phyloP scores from a whole-genome alignment of 2,888 invertebrate genomes.

The Sinhomidia bicolor region DNA sequence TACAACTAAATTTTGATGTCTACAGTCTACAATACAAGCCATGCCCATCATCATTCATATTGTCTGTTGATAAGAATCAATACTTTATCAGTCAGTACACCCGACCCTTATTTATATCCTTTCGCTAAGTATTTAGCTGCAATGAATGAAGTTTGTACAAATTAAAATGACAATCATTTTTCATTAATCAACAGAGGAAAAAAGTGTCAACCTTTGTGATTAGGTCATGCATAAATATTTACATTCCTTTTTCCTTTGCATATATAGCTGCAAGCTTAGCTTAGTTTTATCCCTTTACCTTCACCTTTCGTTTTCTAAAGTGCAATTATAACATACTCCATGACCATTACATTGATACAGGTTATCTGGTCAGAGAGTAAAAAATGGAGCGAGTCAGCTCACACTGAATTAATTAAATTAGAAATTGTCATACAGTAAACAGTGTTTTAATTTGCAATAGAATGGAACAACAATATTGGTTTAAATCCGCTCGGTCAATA shows the following conservation, averaged over 20 bases:
- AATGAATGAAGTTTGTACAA: too few species aligned
- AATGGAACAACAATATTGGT: neutral
- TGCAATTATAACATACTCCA: neutral
- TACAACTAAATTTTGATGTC: neutral
- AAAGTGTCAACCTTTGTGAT: neutral
- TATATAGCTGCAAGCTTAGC: too few species aligned
- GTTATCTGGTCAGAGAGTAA: neutral
- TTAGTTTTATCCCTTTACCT: neutral
- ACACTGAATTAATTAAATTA: conserved; percentile 29
- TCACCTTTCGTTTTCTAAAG: conserved; percentile 32
- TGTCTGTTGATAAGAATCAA: neutral
- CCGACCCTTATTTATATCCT: too few species aligned
- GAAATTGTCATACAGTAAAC: neutral
- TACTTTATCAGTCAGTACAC: too few species aligned
- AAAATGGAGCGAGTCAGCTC: neutral
- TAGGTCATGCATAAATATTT: too few species aligned
- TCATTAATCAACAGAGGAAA: neutral
- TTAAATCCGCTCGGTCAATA: neutral
- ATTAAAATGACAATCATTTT: neutral
- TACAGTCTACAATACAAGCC: neutral
- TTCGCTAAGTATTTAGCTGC: too few species aligned
- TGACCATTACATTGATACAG: neutral
- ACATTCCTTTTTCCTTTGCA: too few species aligned
- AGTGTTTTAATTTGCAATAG: too few species aligned
- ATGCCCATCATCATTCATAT: neutral